Evolutionary conservation across 2,113 vertebrate species (phyloP), one percentile per base, ranked within the genome.

Genomic region (Tachycineta bicolor): DNA sequence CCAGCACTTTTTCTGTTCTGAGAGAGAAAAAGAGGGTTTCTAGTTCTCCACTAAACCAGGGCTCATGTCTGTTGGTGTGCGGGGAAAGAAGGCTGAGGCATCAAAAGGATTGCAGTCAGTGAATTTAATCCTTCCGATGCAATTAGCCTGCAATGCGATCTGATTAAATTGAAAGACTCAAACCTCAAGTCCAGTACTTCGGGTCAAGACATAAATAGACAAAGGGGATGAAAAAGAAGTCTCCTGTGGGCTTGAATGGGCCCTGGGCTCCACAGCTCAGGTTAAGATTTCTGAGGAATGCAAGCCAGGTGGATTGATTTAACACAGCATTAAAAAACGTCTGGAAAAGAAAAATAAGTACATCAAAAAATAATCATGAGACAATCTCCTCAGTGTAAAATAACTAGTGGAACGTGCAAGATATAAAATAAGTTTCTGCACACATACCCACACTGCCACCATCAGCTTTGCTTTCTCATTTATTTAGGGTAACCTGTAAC

Each of bases 121-220:
- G 78, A 95, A 84, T 90, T 74, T 71, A 90, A 94, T 93, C 79
- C 69, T 88, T 91, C 88, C 17, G 2, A 92, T 93, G 74, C 76
- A 96, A 94, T 93, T 83, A 91, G 79, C 56, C 55, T 95, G 47
- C 64, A 89, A 75, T 62, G 69, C 0, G 0, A 84, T 91, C 86
- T 91, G 94, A 96, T 95, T 95, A 92, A 79, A 84, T 53, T 93
- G 78, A 79, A 96, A 92, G 70, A 85, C 78, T 91, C 67, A 55
- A 59, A 85, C n/a, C 58, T 91, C 69, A 90, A 90, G 94, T 83
- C 93, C 94, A 92, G 92, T 63, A 90, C 76, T 89, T 80, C 3
- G 14, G 37, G 74, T 90, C 83, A 76, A 83, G 77, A 83, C 52
- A 85, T n/a, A 90, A 86, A 50, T 7, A 96, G 56, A 95, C 78